Conservation (phyloP, 2,113 vertebrate genomes). For the Gasterosteus nipponicus region DNA sequence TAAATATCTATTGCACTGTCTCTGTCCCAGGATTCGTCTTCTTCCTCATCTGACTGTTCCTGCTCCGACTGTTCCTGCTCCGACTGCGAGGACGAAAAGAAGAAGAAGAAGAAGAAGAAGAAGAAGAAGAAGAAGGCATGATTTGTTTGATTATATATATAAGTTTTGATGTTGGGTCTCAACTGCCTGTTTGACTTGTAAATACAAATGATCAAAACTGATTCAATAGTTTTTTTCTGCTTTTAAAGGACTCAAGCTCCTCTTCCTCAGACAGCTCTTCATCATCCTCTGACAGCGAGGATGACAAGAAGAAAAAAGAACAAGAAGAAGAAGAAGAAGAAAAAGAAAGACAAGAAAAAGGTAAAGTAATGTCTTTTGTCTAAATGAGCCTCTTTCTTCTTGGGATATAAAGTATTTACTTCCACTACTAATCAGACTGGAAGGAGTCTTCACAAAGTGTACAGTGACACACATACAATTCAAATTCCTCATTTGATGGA, state of each 20-base stretch:
- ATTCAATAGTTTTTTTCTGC: not conserved
- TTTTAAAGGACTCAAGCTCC: slow-evolving; percentile 61
- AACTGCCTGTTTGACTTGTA: not conserved
- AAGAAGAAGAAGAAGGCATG: slow-evolving; percentile 58
- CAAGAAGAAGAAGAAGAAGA: slow-evolving; percentile 65
- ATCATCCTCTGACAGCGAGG: slow-evolving; percentile 66
- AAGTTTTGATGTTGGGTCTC: not conserved
- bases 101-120: slow-evolving; percentile 62
- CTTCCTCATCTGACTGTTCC: slow-evolving; percentile 64
- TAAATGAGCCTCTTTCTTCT: too few species aligned
- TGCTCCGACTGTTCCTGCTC: slow-evolving; percentile 26
- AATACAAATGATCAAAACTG: not conserved
- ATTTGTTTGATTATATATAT: not conserved
- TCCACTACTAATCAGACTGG: not conserved
- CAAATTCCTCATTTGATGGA: not conserved
- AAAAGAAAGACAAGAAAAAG: slow-evolving; percentile 66
- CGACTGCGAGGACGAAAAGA: slow-evolving; percentile 66
- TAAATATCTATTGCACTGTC: not conserved
- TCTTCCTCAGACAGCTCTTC: slow-evolving; percentile 64
- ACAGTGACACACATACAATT: not conserved
- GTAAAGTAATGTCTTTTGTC: slow-evolving; percentile 14
- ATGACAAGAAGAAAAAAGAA: slow-evolving; percentile 72
- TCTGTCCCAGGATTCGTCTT: slow-evolving; percentile 53
- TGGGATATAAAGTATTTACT: not conserved
- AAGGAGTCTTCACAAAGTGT: not conserved